phyloP scores from a whole-genome alignment of 2,888 invertebrate genomes.

The Phyto melanocephala region DNA sequence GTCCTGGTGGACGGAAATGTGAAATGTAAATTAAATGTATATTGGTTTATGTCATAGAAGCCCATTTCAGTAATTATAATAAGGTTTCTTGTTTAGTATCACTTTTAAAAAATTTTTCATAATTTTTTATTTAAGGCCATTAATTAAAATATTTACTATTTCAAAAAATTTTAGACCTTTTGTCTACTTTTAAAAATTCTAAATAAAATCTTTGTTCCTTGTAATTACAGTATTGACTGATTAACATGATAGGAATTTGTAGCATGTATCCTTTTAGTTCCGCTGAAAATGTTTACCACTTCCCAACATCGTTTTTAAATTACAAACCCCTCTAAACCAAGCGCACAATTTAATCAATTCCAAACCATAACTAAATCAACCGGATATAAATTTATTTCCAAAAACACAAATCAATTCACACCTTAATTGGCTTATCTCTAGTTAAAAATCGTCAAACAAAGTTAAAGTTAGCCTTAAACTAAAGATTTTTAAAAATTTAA shows the following conservation, averaged over 20 bases:
- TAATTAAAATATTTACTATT: no score
- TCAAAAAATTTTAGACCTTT: no score
- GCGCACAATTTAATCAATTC: not conserved
- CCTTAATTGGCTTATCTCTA: slow-evolving; percentile 51
- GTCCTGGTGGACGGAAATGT: no score
- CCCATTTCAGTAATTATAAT: no score
- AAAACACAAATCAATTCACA: slow-evolving; percentile 37
- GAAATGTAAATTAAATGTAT: no score
- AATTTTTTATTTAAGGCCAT: no score
- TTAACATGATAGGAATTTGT: not conserved
- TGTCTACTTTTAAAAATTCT: no score
- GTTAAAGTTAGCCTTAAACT: not conserved
- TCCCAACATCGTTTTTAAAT: not conserved
- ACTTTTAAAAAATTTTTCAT: no score
- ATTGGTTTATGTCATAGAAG: no score
- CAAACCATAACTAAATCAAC: slow-evolving; percentile 6
- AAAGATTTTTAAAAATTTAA: slow-evolving; percentile 12
- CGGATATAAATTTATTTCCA: slow-evolving; percentile 39
- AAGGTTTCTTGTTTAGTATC: no score
- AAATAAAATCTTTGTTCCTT: no score
- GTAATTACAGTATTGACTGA: not conserved
- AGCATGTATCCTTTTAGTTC: not conserved
- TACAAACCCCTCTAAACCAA: not conserved
- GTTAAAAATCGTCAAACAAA: not conserved
- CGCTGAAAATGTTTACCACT: not conserved